Conservation (phyloP, 2,888 invertebrate species). For the Volucella bombylans region DNA sequence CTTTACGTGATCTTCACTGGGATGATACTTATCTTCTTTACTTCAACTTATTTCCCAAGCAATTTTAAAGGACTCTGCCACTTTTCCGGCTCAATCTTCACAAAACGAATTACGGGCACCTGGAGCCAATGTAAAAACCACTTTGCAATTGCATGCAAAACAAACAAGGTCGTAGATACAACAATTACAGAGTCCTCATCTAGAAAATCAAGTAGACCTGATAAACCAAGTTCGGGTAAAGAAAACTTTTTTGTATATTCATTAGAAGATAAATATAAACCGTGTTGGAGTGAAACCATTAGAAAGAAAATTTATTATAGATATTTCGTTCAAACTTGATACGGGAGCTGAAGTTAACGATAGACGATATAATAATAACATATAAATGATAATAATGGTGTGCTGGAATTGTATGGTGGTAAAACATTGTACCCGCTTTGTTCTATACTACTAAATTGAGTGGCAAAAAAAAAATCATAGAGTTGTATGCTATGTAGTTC, state of each 20-base stretch:
- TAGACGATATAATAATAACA: too few relatives aligned
- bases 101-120: too few relatives aligned
- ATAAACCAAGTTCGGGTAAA: slow-evolving; percentile 9
- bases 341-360: slow-evolving; percentile 26
- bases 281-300: slow-evolving; percentile 21
- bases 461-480: neutral
- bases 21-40: too few relatives aligned
- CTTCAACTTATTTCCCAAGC: too few relatives aligned
- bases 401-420: slow-evolving; percentile 9
- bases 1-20: too few relatives aligned
- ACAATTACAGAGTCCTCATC: neutral
- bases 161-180: neutral
- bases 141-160: slow-evolving; percentile 27
- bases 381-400: neutral
- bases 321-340: slow-evolving; percentile 25
- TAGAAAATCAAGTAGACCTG: neutral
- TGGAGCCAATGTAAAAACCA: slow-evolving; percentile 35
- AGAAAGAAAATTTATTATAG: neutral
- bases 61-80: too few relatives aligned
- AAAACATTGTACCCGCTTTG: slow-evolving; percentile 6
- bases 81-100: too few relatives aligned
- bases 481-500: neutral
- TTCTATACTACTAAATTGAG: slow-evolving; percentile 7
- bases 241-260: slow-evolving; percentile 26
- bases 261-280: neutral